phyloP scores from a whole-genome alignment of 2,113 vertebrate species.

The rabbit (Oryctolagus cuniculus) region mOryCun1.1 NC_091432.1:179608501-179609000 shows the following conservation, averaged over 20 bases:
- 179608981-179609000: background rate
- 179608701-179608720: background rate
- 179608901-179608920: background rate
- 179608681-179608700: background rate
- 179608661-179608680: slow-evolving; percentile 49
- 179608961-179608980: background rate
- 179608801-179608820: background rate
- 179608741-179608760: background rate
- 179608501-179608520: background rate
- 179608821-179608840: background rate
- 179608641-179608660: background rate
- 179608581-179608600: background rate
- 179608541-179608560: background rate
- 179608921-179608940: background rate
- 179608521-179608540: background rate
- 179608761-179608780: background rate
- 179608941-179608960: background rate
- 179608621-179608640: background rate
- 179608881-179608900: slow-evolving; percentile 20
- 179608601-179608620: background rate
- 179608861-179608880: background rate
- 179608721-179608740: background rate
- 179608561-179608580: background rate
- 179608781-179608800: background rate
- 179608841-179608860: background rate